Evolutionary conservation across 2,113 vertebrate species (phyloP).

Genomic region (Dryoscopus gambensis): DNA sequence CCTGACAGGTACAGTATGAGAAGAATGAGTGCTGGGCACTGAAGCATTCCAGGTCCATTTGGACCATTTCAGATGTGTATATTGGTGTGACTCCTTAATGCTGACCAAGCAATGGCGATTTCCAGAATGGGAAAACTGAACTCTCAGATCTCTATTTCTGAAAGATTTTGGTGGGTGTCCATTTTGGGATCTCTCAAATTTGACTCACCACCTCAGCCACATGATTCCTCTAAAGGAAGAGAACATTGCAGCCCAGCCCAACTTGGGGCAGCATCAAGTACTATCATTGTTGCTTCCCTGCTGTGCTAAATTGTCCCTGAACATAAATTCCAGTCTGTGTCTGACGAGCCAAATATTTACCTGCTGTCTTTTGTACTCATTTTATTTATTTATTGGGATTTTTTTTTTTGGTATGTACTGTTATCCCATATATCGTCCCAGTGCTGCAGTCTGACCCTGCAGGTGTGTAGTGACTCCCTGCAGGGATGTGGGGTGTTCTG

Average conservation of each 20-base stretch:
- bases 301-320: neutral
- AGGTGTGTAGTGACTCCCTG: neutral
- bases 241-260: neutral
- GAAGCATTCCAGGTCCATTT: neutral
- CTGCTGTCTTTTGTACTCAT: neutral
- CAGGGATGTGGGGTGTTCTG: neutral
- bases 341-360: constrained; percentile 9
- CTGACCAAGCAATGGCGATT: neutral
- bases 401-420: neutral
- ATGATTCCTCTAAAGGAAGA: neutral
- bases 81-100: neutral
- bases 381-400: neutral
- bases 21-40: neutral
- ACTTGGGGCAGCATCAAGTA: neutral
- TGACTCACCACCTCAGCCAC: neutral
- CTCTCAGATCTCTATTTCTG: neutral
- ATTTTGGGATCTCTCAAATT: neutral
- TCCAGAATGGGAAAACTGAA: neutral
- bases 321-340: neutral
- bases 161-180: neutral
- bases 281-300: neutral
- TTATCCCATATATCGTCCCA: neutral
- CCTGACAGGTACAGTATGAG: constrained; percentile 62
- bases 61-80: neutral
- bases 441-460: neutral